Base-by-base conservation (phyloP, 2,888 invertebrate genomes). In the Agriotes lineatus region DNA sequence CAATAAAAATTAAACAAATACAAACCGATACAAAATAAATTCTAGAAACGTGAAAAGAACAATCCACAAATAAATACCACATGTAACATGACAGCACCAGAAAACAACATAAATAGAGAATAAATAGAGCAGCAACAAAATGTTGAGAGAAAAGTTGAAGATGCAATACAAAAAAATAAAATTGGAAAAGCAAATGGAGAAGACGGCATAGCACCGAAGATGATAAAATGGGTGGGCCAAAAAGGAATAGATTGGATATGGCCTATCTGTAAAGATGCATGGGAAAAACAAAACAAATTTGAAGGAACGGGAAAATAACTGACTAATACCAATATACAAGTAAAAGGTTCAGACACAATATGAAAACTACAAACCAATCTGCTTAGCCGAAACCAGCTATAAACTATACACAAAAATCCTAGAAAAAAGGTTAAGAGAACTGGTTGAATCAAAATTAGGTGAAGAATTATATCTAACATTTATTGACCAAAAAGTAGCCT, bases 241-340 rank as follows among this genome's bases (percentile, higher is more conserved):
- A 2, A 35, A 10, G 54, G 16, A 54, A 33, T 33, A 54, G 54
- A 54, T 16, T 54, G 33, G 54, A 54, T 33, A 54, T 35, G 18
- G 22, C 2, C 19, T 16, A 45, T 19, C 18, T 54, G 54, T 54
- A 18, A 14, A 33, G 14, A 54, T 35, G 45, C 45, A 45, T 18
- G 45, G 19, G 45, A 7, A 45, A 20, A 45, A 20, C 18, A 45
- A 20, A 45, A 9, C 10, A 45, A 19, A 19, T n/a, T 14, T 4
- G 45, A 45, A n/a, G n/a, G 45, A 45, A 1, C 19, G 45, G 19
- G 45, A 45, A 45, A 45, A 45, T 45, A 45, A 45, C 45, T 10
- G 18, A 45, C 10, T 45, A 45, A 45, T 45, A 19, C 18, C 45
- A 45, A 45, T 18, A 20, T 20, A 45, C 20, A 45, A 45, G 45